These are phyloP conservation scores for Agrochola litura DNA, from an alignment of 2,888 invertebrate species.

Conservation along the genomic window DNA sequence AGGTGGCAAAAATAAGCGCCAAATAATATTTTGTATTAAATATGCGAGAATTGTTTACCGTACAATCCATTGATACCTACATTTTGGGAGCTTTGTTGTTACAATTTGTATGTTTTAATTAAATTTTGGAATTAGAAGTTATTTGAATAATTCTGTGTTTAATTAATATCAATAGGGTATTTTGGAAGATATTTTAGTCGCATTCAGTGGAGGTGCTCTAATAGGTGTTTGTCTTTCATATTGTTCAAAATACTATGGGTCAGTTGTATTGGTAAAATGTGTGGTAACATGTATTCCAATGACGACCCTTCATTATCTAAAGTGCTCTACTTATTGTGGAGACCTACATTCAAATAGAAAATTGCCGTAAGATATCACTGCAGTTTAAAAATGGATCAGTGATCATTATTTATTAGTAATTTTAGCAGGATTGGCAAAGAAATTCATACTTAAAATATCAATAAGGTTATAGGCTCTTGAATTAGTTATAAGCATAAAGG, in stretches of 20 bases:
- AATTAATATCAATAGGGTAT: conserved; percentile 18
- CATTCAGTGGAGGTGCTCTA: background rate
- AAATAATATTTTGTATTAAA: conserved; percentile 13
- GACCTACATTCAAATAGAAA: background rate
- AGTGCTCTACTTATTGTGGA: background rate
- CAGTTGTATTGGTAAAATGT: background rate
- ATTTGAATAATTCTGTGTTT: conserved; percentile 18
- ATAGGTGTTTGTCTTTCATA: background rate
- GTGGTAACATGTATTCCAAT: background rate
- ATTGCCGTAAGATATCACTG: background rate
- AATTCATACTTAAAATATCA: background rate
- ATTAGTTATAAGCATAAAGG: too few relatives aligned
- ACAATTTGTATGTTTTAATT: conserved; percentile 37
- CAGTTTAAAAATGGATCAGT: background rate
- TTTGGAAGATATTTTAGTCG: conserved; percentile 1
- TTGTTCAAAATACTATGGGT: background rate
- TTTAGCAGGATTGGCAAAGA: background rate
- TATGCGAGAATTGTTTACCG: conserved; percentile 3
- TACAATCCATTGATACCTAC: background rate
- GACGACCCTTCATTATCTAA: background rate
- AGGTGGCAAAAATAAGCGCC: background rate
- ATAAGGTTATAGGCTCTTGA: too few relatives aligned
- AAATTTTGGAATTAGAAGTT: conserved; percentile 33
- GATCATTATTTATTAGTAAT: background rate
- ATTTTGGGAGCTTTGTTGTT: conserved; percentile 12